A percentile compares a stretch with the other conserved stretches of the same genome.
Conservation (phyloP, 2,888 invertebrate species). For the Nematopogon swammerdamellus region DNA sequence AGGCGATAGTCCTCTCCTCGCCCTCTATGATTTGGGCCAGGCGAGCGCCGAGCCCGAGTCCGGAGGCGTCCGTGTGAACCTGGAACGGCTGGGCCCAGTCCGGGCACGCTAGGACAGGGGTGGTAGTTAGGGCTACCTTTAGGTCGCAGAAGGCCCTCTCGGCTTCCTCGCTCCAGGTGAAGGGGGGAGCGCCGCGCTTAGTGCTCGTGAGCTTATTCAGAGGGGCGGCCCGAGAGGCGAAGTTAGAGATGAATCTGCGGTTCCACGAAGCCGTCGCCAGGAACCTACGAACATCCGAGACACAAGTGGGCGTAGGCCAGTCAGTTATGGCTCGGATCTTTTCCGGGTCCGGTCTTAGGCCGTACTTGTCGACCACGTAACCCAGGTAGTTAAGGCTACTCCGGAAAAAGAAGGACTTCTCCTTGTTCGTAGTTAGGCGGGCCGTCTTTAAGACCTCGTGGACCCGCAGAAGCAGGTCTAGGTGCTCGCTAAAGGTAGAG, state of each 20-base stretch:
- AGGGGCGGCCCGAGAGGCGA: neutral
- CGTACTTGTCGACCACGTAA: constrained; percentile 12
- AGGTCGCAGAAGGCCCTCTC: neutral
- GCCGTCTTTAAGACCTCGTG: constrained; percentile 1
- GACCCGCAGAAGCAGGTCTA: neutral
- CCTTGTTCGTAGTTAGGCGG: constrained; percentile 12
- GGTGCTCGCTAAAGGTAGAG: constrained; percentile 11
- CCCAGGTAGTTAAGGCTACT: constrained; percentile 1
- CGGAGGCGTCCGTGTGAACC: neutral
- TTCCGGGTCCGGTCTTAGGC: constrained; percentile 13
- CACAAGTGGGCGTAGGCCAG: constrained; percentile 12
- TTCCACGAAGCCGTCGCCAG: neutral
- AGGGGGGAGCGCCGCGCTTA: neutral
- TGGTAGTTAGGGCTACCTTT: neutral
- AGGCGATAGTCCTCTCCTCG: neutral
- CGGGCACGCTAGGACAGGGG: neutral
- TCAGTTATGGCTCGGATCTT: constrained; percentile 14
- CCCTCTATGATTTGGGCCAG: neutral
- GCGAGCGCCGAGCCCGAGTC: neutral
- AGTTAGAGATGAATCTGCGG: neutral
- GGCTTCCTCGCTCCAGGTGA: neutral
- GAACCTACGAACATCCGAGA: neutral
- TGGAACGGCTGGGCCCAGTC: neutral
- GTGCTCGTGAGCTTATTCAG: neutral
- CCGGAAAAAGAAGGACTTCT: constrained; percentile 9